Evolutionary conservation across 2,113 vertebrate genomes (phyloP).

Genomic region (Maccullochella peelii): DNA sequence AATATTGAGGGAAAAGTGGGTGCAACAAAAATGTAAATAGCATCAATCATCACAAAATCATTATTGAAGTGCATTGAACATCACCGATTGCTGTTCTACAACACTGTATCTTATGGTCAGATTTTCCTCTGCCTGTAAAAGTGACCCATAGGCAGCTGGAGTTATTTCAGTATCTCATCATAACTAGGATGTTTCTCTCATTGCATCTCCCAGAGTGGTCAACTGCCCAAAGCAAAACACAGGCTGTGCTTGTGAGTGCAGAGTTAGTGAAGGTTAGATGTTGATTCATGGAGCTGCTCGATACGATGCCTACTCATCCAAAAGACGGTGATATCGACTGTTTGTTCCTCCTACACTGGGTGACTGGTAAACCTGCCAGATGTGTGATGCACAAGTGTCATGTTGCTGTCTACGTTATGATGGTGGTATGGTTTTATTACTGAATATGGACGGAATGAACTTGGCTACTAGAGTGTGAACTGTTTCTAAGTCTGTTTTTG

Average conservation of each 20-base stretch:
- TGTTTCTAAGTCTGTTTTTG: not conserved
- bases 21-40: not conserved
- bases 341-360: conserved; percentile 42
- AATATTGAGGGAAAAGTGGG: not conserved
- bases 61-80: not conserved
- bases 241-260: conserved; percentile 12
- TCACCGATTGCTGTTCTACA: not conserved
- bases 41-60: conserved; percentile 1
- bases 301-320: conserved; percentile 49
- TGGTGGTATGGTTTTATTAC: conserved; percentile 1
- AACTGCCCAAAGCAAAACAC: conserved; percentile 32
- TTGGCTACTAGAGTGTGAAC: not conserved
- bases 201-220: conserved; percentile 7
- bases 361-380: conserved; percentile 17
- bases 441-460: not conserved
- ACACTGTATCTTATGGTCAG: not conserved
- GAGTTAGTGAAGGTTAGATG: conserved; percentile 36
- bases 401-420: conserved; percentile 12
- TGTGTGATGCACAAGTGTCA: conserved; percentile 17
- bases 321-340: conserved; percentile 52
- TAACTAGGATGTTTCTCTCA: conserved; percentile 8
- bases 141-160: not conserved
- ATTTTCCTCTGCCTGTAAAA: not conserved
- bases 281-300: conserved; percentile 41
- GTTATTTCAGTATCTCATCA: conserved; percentile 8